Conservation (phyloP, 2,888 invertebrate genomes). For the Palloptera scutellata region DNA sequence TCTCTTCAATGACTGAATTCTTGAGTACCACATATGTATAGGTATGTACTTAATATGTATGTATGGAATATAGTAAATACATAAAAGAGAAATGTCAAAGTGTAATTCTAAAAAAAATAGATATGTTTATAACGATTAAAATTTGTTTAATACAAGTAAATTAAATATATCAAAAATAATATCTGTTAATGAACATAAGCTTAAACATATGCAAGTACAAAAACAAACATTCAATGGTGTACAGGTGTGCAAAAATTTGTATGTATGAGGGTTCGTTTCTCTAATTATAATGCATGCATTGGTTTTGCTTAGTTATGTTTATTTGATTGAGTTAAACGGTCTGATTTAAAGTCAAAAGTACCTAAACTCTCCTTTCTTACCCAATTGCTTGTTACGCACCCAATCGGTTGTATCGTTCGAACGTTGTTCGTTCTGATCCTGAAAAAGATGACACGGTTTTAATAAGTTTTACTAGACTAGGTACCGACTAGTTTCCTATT, state of each 20-base stretch:
- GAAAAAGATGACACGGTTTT: constrained; percentile 8
- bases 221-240: neutral
- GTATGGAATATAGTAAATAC: too few relatives aligned
- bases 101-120: too few relatives aligned
- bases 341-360: constrained; percentile 74
- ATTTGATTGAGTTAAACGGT: too few relatives aligned
- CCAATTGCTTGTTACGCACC: constrained; percentile 86
- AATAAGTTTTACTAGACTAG: neutral
- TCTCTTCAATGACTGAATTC: too few relatives aligned
- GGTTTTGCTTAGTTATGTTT: neutral
- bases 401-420: constrained; percentile 78
- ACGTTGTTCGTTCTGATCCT: constrained; percentile 60
- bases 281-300: constrained; percentile 17
- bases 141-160: too few relatives aligned
- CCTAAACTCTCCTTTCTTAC: constrained; percentile 94
- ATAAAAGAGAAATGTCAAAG: too few relatives aligned
- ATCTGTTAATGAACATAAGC: neutral
- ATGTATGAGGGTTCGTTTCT: constrained; percentile 9
- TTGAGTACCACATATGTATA: too few relatives aligned
- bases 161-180: too few relatives aligned
- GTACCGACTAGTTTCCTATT: too few relatives aligned
- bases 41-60: too few relatives aligned
- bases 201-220: constrained; percentile 6
- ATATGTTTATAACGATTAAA: too few relatives aligned
- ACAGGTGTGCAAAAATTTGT: constrained; percentile 20